These are phyloP conservation scores for Zaprionus nigranus DNA, from an alignment of 1,140 invertebrate genomes.

Conservation along the genomic window DNA sequence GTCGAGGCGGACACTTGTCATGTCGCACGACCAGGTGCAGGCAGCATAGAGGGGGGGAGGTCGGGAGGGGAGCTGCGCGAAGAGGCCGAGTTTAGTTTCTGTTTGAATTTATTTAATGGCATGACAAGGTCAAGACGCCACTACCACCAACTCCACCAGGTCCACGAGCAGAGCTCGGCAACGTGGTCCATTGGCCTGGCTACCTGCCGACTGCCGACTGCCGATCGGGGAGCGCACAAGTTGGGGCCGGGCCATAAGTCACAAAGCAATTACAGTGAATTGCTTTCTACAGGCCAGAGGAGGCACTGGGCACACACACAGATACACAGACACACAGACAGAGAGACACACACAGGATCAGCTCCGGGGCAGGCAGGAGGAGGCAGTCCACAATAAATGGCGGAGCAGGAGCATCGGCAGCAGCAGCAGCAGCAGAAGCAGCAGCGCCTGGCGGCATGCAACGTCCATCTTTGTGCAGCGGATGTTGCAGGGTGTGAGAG, in stretches of 20 bases:
- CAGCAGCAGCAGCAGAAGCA: slow-evolving; percentile 30
- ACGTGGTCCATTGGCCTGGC: slow-evolving; percentile 26
- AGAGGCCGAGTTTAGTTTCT: slow-evolving; percentile 71
- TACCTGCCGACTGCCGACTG: slow-evolving; percentile 67
- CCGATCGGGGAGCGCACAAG: slow-evolving; percentile 66
- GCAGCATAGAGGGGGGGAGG: neutral
- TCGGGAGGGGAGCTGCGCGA: slow-evolving; percentile 5
- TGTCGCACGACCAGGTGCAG: slow-evolving; percentile 51
- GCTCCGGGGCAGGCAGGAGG: slow-evolving; percentile 5
- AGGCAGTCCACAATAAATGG: slow-evolving; percentile 62
- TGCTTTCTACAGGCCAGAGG: slow-evolving; percentile 67
- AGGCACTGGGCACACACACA: neutral
- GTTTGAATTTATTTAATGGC: slow-evolving; percentile 80
- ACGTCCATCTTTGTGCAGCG: slow-evolving; percentile 40
- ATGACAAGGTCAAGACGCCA: slow-evolving; percentile 82
- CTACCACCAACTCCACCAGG: slow-evolving; percentile 40
- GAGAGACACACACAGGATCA: slow-evolving; percentile 7
- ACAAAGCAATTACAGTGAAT: slow-evolving; percentile 84
- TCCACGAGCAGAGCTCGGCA: neutral
- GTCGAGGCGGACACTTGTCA: slow-evolving; percentile 72
- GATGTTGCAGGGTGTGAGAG: slow-evolving; percentile 15
- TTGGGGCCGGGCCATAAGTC: slow-evolving; percentile 81
- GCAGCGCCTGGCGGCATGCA: slow-evolving; percentile 67
- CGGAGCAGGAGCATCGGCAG: slow-evolving; percentile 44
- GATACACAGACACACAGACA: neutral